phyloP scores from a whole-genome alignment of 1,140 invertebrate genomes.

The Eubasilissa regina region DNA sequence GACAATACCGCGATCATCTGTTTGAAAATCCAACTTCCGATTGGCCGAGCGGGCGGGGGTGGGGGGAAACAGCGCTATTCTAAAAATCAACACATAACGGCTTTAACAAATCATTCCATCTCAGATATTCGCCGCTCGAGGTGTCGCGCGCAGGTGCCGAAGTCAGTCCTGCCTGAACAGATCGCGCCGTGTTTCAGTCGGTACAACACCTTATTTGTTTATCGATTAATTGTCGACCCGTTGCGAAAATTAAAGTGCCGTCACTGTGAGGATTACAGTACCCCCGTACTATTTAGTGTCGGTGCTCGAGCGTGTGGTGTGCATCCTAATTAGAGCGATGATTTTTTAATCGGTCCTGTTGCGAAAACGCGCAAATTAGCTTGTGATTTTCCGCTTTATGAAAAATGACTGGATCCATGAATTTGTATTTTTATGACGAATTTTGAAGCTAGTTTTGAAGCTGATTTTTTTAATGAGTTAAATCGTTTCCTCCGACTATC shows the following conservation, averaged over 20 bases:
- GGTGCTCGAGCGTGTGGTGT: background rate
- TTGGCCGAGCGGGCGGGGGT: slow-evolving; percentile 4
- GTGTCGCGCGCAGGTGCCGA: slow-evolving; percentile 7
- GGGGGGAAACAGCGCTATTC: slow-evolving; percentile 18
- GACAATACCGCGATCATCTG: slow-evolving; percentile 17
- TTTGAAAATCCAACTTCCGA: background rate
- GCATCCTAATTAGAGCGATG: background rate
- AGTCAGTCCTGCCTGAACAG: background rate
- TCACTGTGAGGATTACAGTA: too few relatives aligned
- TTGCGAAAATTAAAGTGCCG: too few relatives aligned
- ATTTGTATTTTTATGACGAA: slow-evolving; percentile 2
- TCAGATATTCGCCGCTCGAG: slow-evolving; percentile 26
- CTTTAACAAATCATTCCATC: slow-evolving; percentile 23
- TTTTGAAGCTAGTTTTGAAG: background rate
- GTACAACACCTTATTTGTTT: background rate
- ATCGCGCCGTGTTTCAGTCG: background rate
- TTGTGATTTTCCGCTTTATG: slow-evolving; percentile 24
- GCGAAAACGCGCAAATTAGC: slow-evolving; percentile 1
- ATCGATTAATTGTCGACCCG: too few relatives aligned
- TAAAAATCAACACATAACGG: slow-evolving; percentile 26
- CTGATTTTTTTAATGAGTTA: slow-evolving; percentile 1
- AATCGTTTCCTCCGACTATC: background rate
- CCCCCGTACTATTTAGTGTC: background rate
- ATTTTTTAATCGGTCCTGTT: background rate
- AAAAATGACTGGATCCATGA: slow-evolving; percentile 6